Evolutionary conservation across 2,797 vertebrate genomes (phyloP).

Genomic region (Melanotaenia maccullochi): DNA sequence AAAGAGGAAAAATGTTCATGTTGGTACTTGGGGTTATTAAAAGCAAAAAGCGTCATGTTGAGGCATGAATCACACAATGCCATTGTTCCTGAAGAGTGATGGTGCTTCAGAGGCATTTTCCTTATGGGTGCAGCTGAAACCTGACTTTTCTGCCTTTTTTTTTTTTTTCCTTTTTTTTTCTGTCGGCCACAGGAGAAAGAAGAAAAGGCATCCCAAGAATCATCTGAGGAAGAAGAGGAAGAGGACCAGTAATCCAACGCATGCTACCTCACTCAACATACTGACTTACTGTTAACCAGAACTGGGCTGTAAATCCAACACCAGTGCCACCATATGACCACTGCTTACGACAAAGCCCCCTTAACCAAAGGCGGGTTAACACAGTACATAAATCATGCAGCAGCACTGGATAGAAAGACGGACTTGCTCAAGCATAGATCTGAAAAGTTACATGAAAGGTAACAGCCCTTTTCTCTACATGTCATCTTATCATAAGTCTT

Average conservation of each 20-base stretch:
- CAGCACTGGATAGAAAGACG: conserved; percentile 86
- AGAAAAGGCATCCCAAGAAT: conserved; percentile 93
- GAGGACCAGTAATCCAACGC: conserved; percentile 88
- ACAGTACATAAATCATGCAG: conserved; percentile 80
- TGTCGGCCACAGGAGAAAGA: conserved; percentile 86
- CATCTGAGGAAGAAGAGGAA: conserved; percentile 90
- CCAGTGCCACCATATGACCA: conserved; percentile 80
- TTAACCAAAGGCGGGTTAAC: conserved; percentile 65
- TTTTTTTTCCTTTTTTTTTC: background rate
- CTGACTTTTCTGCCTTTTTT: conserved; percentile 12
- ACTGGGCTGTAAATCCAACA: conserved; percentile 82
- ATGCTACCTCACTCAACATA: conserved; percentile 90
- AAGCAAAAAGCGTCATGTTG: conserved; percentile 28
- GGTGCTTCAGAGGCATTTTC: conserved; percentile 34
- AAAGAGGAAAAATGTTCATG: background rate
- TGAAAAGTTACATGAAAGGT: conserved; percentile 75
- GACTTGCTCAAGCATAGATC: conserved; percentile 80
- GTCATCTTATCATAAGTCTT: conserved; percentile 80
- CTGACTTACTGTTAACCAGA: conserved; percentile 85
- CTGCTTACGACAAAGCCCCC: conserved; percentile 70
- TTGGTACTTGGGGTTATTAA: conserved; percentile 21
- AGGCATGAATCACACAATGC: conserved; percentile 47
- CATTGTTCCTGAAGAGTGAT: conserved; percentile 32
- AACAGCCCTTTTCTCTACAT: conserved; percentile 74
- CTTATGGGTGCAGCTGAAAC: conserved; percentile 25